Percentiles rank a stretch among this genome's conserved stretches.
These are phyloP conservation scores for Rhyacophila evoluta DNA, from an alignment of 2,888 invertebrate genomes.

Conservation along the genomic window DNA sequence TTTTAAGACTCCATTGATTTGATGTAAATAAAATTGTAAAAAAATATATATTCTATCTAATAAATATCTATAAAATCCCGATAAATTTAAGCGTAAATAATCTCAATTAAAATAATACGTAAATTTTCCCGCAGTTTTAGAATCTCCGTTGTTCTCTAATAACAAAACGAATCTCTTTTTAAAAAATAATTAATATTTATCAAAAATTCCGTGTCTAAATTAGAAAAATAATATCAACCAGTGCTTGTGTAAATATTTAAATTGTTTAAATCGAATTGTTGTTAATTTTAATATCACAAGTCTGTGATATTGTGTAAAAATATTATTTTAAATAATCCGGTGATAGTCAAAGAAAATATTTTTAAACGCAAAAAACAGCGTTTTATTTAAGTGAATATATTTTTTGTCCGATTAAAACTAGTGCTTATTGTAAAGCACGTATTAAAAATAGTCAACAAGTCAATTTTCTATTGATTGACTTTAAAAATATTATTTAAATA, in stretches of 20 bases:
- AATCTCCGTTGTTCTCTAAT: too few species aligned
- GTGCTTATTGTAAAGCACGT: background rate
- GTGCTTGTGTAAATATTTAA: background rate
- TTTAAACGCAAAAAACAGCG: background rate
- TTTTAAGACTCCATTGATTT: constrained; percentile 10
- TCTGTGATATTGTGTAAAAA: background rate
- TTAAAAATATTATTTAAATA: too few species aligned
- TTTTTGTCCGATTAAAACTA: background rate
- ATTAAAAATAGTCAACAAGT: background rate
- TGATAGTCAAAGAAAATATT: background rate
- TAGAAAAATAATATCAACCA: background rate
- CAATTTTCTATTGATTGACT: too few species aligned
- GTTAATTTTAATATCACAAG: background rate
- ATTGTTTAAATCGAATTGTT: constrained; percentile 2
- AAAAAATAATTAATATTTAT: background rate
- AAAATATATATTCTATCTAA: constrained; percentile 2
- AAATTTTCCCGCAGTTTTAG: background rate
- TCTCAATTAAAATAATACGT: too few species aligned
- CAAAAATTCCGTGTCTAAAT: background rate
- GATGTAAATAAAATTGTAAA: constrained; percentile 19
- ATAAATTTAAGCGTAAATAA: too few species aligned
- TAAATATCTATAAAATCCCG: background rate
- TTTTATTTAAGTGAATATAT: constrained; percentile 10
- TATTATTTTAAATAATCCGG: constrained; percentile 2
- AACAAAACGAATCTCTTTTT: background rate